Evolutionary conservation across 2,113 vertebrate species (phyloP).

Genomic region (Apaloderma vittatum): DNA sequence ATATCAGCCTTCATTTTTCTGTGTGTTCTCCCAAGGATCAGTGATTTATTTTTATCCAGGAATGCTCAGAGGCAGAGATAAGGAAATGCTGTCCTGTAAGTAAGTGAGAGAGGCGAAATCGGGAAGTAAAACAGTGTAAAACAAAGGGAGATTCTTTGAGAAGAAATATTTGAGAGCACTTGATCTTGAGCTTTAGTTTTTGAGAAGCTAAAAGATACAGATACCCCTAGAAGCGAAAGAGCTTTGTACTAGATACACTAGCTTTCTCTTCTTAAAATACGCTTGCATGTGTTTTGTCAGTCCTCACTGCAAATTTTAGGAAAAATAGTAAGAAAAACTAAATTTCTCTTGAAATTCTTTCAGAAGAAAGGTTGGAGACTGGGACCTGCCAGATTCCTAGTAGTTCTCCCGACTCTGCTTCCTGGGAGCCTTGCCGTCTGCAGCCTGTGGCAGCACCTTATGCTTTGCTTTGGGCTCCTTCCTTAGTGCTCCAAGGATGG

Average conservation of each 20-base stretch:
- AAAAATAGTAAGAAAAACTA: not conserved
- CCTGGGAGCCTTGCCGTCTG: not conserved
- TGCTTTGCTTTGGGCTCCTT: not conserved
- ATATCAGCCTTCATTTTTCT: not conserved
- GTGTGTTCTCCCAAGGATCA: not conserved
- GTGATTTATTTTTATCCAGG: not conserved
- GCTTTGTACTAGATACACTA: not conserved
- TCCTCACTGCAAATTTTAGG: not conserved
- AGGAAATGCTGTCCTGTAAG: not conserved
- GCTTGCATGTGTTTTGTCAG: not conserved
- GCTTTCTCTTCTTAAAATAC: not conserved
- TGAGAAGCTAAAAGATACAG: accelerated
- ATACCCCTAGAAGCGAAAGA: not conserved
- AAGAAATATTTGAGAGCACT: not conserved
- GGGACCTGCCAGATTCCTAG: not conserved
- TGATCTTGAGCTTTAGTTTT: not conserved
- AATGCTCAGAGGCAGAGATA: not conserved
- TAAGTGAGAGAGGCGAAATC: not conserved
- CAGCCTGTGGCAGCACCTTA: too few species aligned
- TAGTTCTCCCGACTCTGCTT: not conserved
- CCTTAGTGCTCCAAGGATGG: not conserved
- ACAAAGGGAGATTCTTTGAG: not conserved
- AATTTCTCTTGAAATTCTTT: not conserved
- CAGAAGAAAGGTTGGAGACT: not conserved
- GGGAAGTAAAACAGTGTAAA: not conserved